phyloP scores from a whole-genome alignment of 1,140 invertebrate genomes.

The Neoseiulus cucumeris region DNA sequence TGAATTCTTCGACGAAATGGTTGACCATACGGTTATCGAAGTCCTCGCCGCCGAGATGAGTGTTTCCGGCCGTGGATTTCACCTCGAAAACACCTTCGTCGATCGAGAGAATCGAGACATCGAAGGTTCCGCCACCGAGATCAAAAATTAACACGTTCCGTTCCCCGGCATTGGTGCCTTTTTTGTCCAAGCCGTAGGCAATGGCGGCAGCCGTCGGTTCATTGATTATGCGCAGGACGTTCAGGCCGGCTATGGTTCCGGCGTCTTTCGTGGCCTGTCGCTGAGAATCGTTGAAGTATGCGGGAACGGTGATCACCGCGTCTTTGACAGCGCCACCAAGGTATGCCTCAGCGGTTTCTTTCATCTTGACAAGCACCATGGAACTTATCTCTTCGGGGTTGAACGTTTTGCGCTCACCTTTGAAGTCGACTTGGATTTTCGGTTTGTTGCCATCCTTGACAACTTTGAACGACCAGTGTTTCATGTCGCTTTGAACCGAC shows the following conservation, averaged over 20 bases:
- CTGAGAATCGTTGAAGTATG: conserved; percentile 74
- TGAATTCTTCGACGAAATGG: conserved; percentile 23
- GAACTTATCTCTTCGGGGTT: conserved; percentile 65
- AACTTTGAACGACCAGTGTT: conserved; percentile 30
- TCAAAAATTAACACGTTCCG: conserved; percentile 48
- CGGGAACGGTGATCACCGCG: conserved; percentile 42
- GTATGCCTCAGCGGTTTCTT: conserved; percentile 44
- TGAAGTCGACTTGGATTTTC: conserved; percentile 38
- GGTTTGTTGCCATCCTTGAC: conserved; percentile 23
- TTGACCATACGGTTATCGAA: conserved; percentile 25
- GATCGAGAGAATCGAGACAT: conserved; percentile 81
- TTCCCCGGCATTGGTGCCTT: conserved; percentile 27
- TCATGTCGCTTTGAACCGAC: conserved; percentile 28
- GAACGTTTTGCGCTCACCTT: conserved; percentile 53
- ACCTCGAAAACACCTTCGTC: conserved; percentile 79
- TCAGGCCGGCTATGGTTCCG: conserved; percentile 61
- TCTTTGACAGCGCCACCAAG: conserved; percentile 29
- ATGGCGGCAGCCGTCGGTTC: conserved; percentile 31
- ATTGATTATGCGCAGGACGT: conserved; percentile 43
- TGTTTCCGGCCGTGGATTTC: conserved; percentile 85
- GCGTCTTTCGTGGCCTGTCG: conserved; percentile 77
- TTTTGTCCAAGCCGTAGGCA: conserved; percentile 32
- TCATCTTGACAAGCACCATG: conserved; percentile 63
- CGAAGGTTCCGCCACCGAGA: conserved; percentile 86
- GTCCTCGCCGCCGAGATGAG: conserved; percentile 47